Evolutionary conservation across 2,113 vertebrate species (phyloP), one percentile per base, ranked within the genome.

Genomic region (Megaceryle maxima): DNA sequence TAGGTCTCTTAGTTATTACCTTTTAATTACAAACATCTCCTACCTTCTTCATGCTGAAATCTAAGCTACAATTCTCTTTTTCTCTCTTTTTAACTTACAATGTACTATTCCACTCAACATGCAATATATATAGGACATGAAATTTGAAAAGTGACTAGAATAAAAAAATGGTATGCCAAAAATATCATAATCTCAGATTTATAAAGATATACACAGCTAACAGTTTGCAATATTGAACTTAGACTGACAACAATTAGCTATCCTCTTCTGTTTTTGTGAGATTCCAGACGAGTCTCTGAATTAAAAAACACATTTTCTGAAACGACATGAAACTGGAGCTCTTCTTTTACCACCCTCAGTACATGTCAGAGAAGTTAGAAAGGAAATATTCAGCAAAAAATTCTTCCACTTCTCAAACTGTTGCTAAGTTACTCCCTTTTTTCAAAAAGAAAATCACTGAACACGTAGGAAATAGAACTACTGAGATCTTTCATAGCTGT

Each of bases 341-440:
- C 56, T 82, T 41, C 74, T 80, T 56, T 87, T 44, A 80, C 8
- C 70, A 78, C 24, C 89, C 67, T 78, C 55, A 29, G 72, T n/a
- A 82, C 22, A 66, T 35, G 67, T 83, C 68, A 88, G 43, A 80
- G 73, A 92, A 86, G 44, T 50, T 87, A 55, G 78, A 95, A 90
- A 63, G 44, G 18, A 95, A 96, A 83, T 85, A 79, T 24, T 50
- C 26, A 93, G 59, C n/a, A 28, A 90, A 94, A 93, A 87, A 94
- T 93, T 88, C 90, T 73, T 92, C 44, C 17, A 72, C 77, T 95
- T 94, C 77, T 84, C 78, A 37, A 92, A 94, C 53, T 25, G 96
- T 97, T 97, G 97, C 96, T 97, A 96, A 90, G 95, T 91, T 88
- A 97, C 95, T 1, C 19, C 4, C 63, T 87, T 89, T 86, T 94